Evolutionary conservation across 2,888 invertebrate species (phyloP), one percentile per base, ranked within the genome.

Genomic region (Himalopsyche tibetana): DNA sequence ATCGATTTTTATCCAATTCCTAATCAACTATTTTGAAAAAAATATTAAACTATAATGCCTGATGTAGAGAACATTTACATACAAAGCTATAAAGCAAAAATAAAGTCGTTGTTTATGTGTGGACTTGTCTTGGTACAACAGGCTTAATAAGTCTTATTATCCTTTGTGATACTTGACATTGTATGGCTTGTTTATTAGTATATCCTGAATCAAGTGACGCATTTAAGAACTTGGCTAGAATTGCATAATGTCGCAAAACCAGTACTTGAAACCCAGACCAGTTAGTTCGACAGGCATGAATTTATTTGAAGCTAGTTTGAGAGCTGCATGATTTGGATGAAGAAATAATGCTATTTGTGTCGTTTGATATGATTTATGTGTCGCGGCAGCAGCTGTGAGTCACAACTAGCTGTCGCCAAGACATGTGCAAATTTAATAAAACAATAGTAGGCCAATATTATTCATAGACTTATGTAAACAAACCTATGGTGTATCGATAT

Each of bases 211-310:
- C 28, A 63, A 63, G 63, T 63, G 63, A 63, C 63, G 63, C 63
- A 63, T 63, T 63, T 63, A n/a, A 63, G 63, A 63, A 63, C 63
- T 63, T 28, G 63, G 63, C 63, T 19, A 63, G 63, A 63, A 63
- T 63, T 63, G 63, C 63, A 63, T 63, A 63, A 63, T 63, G 63
- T 63, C 63, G 63, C 63, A 63, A 63, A 63, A 63, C 63, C 63
- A 63, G 63, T 63, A 63, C 63, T 63, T 19, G 63, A 63, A 63
- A 28, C 63, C 8, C 63, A 63, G 63, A 63, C 63, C 63, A 63
- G 63, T 63, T 63, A 63, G 63, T 63, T 63, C 63, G 63, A 63
- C 63, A 63, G 63, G 19, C 63, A 19, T 63, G 63, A 63, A 63
- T 63, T 63, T 63, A 63, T 63, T 63, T 63, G 63, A 63, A 63